These are phyloP conservation scores for Melanerpes formicivorus DNA, from an alignment of 2,113 vertebrate genomes.

Conservation along the genomic window DNA sequence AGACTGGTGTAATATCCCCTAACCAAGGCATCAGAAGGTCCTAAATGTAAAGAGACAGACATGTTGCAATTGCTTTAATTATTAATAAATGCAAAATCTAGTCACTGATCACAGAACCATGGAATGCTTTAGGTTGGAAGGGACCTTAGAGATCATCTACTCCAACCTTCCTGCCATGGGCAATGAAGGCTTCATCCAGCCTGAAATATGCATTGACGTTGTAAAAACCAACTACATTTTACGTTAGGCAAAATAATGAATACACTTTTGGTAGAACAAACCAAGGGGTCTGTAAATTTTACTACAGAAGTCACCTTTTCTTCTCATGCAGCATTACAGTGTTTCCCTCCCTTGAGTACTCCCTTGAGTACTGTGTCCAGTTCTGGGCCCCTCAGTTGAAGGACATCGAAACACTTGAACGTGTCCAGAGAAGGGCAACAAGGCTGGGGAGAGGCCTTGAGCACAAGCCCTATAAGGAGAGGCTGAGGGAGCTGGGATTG, in stretches of 20 bases:
- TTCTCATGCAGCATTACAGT: constrained; percentile 69
- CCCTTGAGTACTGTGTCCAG: no score
- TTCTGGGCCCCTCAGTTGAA: no score
- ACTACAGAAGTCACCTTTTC: constrained; percentile 66
- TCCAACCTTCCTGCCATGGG: no score
- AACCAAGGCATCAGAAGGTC: background rate
- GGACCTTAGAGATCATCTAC: no score
- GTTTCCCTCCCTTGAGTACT: background rate
- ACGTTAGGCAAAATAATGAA: constrained; percentile 68
- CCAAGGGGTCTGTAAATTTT: constrained; percentile 61
- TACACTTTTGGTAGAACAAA: constrained; percentile 64
- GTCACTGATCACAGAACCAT: background rate
- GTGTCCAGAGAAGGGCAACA: no score
- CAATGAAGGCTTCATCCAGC: background rate
- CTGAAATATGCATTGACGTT: constrained; percentile 45
- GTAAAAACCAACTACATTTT: constrained; percentile 49
- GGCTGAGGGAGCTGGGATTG: no score
- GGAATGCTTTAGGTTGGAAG: no score
- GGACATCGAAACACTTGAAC: no score
- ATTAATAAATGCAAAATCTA: background rate
- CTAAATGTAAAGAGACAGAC: background rate
- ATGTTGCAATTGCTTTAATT: background rate
- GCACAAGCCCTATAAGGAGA: no score
- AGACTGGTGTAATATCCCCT: background rate
- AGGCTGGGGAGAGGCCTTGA: no score